These are phyloP conservation scores for Andrena marginata DNA, from an alignment of 2,888 invertebrate species.

Conservation along the genomic window DNA sequence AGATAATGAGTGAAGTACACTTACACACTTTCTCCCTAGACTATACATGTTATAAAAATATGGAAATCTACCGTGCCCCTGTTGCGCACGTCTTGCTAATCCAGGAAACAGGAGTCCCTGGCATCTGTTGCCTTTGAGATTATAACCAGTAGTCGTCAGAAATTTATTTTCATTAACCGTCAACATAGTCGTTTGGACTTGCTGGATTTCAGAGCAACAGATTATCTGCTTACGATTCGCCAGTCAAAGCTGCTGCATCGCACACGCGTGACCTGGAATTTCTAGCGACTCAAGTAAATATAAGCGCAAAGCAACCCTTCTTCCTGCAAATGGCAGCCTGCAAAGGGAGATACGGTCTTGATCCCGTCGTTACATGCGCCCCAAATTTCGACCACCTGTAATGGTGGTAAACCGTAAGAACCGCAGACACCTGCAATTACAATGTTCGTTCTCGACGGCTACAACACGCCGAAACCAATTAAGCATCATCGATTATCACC, in stretches of 20 bases:
- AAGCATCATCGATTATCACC: not conserved
- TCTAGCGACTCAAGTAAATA: slow-evolving; percentile 32
- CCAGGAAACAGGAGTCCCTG: not conserved
- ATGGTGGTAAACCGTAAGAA: slow-evolving; percentile 60
- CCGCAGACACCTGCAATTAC: slow-evolving; percentile 61
- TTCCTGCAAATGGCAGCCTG: slow-evolving; percentile 38
- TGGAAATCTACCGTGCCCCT: not conserved
- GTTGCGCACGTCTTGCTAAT: not conserved
- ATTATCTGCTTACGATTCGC: slow-evolving; percentile 43
- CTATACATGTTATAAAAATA: not conserved
- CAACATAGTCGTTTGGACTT: not conserved
- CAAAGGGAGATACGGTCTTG: slow-evolving; percentile 52
- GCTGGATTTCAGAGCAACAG: slow-evolving; percentile 12
- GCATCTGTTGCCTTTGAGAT: not conserved
- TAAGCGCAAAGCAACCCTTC: slow-evolving; percentile 39
- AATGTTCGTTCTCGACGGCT: slow-evolving; percentile 49
- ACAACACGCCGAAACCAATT: slow-evolving; percentile 32
- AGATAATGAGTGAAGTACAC: not conserved
- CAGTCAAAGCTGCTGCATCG: slow-evolving; percentile 31
- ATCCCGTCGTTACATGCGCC: slow-evolving; percentile 56
- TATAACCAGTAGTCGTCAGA: not conserved
- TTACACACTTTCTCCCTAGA: not conserved
- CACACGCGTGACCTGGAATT: slow-evolving; percentile 51
- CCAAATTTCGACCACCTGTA: slow-evolving; percentile 62
- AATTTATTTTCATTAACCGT: slow-evolving; percentile 48